Evolutionary conservation across 2,797 vertebrate genomes (phyloP).

Genomic region (Brotogeris chrysoptera): DNA sequence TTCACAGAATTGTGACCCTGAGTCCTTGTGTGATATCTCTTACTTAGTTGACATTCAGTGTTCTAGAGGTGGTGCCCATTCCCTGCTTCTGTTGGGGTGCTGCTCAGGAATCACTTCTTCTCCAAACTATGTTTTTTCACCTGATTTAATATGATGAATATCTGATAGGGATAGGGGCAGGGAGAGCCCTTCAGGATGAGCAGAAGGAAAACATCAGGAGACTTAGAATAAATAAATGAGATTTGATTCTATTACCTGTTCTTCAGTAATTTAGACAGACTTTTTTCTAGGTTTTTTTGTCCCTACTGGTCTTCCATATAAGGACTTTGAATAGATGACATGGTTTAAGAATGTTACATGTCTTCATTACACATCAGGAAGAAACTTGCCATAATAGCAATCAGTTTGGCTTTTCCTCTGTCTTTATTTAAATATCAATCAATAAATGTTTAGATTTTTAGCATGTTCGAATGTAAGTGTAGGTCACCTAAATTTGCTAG

Average conservation of each 20-base stretch:
- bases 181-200: not conserved
- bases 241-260: not conserved
- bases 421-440: not conserved
- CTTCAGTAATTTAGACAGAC: not conserved
- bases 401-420: not conserved
- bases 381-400: not conserved
- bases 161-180: accelerated
- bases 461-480: not conserved
- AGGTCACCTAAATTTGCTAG: not conserved
- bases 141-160: not conserved
- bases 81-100: not conserved
- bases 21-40: not conserved
- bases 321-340: not conserved
- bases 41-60: not conserved
- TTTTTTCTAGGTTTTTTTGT: not conserved
- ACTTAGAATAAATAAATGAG: not conserved
- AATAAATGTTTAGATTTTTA: not conserved
- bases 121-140: not conserved
- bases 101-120: not conserved
- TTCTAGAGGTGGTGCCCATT: not conserved
- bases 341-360: not conserved
- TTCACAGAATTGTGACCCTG: not conserved
- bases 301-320: not conserved
- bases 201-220: not conserved
- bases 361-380: not conserved